Evolutionary conservation across 2,113 vertebrate species (phyloP), one percentile per base, ranked within the genome.

Genomic region (Nothoprocta perdicaria): DNA sequence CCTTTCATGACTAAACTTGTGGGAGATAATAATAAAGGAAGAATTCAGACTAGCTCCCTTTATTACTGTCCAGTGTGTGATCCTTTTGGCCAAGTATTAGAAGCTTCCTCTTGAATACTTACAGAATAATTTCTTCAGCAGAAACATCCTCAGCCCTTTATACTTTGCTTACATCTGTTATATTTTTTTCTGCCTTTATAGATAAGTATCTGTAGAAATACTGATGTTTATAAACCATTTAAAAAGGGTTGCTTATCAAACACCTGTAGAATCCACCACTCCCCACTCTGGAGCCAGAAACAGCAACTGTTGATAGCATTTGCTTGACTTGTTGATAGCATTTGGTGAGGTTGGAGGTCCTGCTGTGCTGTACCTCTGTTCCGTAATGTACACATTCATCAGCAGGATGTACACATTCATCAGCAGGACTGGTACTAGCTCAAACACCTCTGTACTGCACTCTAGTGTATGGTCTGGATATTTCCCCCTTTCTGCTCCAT

Each of bases 361-460:
- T 50, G 9, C 75, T 43, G 3, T 0, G 0, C 11, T 53, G 5
- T 10, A 38, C 35, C 7, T 68, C 60, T 14, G 1, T 75, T 23
- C 4, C 6, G 0, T 16, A 1, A 10, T 26, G 21, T 52, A 15
- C 26, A 17, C 31, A 8, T 26, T 31, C 41, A 67, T n/a, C n/a
- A n/a, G n/a, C n/a, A n/a, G n/a, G n/a, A 10, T 26, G 21, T 52
- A 15, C 26, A 17, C 31, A 8, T 26, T 31, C 41, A 67, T 57
- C 38, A 55, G 60, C 50, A 31, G 53, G 35, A 58, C 31, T 11
- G 62, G 2, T 4, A 2, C 23, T 38, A 22, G 14, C 29, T 84
- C 45, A 29, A 27, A 46, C 0, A 0, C 38, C 74, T 79, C 81
- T 92, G 65, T 71, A 43, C 81, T 92, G 74, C 75, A 10, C 81